Evolutionary conservation across 1,140 invertebrate genomes (phyloP).

Genomic region (Nephila pilipes): DNA sequence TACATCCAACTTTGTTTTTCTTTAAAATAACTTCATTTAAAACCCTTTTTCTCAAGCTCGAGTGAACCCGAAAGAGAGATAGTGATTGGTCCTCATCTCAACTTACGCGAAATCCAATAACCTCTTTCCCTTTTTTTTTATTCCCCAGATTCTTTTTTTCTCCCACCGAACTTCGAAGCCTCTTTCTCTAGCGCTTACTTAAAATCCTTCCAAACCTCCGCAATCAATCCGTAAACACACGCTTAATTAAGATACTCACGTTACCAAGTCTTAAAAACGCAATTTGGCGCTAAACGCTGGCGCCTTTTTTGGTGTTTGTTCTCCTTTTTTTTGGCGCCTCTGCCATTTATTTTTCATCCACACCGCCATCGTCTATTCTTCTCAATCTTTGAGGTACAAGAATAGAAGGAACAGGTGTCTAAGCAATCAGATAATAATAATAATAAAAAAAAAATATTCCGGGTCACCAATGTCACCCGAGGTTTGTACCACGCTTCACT

Average conservation of each 20-base stretch:
- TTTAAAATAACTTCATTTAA: constrained; percentile 51
- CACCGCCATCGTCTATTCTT: neutral
- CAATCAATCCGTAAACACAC: constrained; percentile 39
- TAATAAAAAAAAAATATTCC: neutral
- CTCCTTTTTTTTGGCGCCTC: neutral
- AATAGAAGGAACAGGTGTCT: constrained; percentile 22
- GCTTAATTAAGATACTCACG: constrained; percentile 43
- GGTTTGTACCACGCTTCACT: neutral
- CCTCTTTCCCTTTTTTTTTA: neutral
- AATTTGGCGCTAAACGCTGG: constrained; percentile 17
- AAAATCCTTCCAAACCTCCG: constrained; percentile 16
- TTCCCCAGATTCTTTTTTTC: neutral
- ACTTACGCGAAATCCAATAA: constrained; percentile 50
- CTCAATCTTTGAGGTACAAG: neutral
- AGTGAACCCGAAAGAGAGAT: constrained; percentile 21
- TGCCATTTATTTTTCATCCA: neutral
- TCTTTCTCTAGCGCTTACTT: constrained; percentile 1
- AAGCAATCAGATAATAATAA: neutral
- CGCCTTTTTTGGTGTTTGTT: constrained; percentile 28
- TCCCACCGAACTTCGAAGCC: neutral
- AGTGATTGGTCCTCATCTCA: constrained; percentile 35
- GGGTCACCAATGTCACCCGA: neutral
- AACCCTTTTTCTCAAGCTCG: constrained; percentile 11
- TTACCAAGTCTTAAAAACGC: constrained; percentile 37
- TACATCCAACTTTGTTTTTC: neutral